Percentiles rank a stretch among this genome's conserved stretches.
phyloP scores from a whole-genome alignment of 2,888 invertebrate genomes.

The Drosophila niveifrons region DNA sequence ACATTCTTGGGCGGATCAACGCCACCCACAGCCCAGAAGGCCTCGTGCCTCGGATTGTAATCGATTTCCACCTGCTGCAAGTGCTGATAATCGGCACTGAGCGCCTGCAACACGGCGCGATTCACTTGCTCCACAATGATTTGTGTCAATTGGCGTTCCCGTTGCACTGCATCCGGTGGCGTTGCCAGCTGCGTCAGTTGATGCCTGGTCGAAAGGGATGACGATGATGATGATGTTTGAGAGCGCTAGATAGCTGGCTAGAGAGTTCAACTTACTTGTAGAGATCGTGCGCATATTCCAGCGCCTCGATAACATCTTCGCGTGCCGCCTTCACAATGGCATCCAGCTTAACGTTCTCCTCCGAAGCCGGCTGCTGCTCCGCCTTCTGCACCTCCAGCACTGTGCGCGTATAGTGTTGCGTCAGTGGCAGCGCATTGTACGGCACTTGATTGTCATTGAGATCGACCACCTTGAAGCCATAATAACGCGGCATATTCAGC shows the following conservation, averaged over 20 bases:
- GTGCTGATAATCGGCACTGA: slow-evolving; percentile 88
- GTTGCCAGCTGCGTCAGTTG: slow-evolving; percentile 28
- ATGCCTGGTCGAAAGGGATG: slow-evolving; percentile 30
- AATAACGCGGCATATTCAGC: slow-evolving; percentile 93
- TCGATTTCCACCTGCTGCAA: slow-evolving; percentile 88
- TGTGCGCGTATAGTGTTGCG: slow-evolving; percentile 92
- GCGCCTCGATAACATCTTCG: slow-evolving; percentile 77
- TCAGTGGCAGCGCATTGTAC: slow-evolving; percentile 89
- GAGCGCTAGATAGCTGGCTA: neutral
- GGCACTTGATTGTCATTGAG: slow-evolving; percentile 88
- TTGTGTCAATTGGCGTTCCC: slow-evolving; percentile 76
- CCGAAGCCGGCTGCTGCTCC: slow-evolving; percentile 1
- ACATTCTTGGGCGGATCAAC: slow-evolving; percentile 87
- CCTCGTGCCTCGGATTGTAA: slow-evolving; percentile 91
- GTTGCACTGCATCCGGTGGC: slow-evolving; percentile 36
- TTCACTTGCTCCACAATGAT: slow-evolving; percentile 89
- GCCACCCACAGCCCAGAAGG: slow-evolving; percentile 94
- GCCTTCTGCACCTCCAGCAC: slow-evolving; percentile 87
- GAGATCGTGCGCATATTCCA: slow-evolving; percentile 76
- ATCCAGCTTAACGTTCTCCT: slow-evolving; percentile 36
- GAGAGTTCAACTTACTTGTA: slow-evolving; percentile 62
- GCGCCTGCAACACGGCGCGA: slow-evolving; percentile 88
- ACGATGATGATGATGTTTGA: neutral
- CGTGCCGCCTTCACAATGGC: slow-evolving; percentile 61
- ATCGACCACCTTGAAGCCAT: slow-evolving; percentile 90